Base-by-base conservation (phyloP, 2,113 vertebrate species). In the Henicopernis longicauda region DNA sequence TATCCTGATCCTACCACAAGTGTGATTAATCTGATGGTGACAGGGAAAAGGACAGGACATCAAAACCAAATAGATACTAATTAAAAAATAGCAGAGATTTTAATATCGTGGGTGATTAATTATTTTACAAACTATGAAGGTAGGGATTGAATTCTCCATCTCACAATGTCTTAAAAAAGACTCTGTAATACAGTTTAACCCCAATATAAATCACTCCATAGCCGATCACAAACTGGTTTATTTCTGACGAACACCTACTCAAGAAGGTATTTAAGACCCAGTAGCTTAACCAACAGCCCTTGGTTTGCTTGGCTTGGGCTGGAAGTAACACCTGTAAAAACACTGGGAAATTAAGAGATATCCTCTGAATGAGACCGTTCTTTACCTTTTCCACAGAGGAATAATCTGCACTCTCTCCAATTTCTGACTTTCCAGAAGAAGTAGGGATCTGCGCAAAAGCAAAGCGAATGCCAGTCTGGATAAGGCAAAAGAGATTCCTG, bases 341-440 rank as follows among this genome's bases (percentile, higher is more conserved):
- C n/a, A 62, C 20, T 49, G 25, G 40, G 70, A 86, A 92, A 83
- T 76, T 27, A 70, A 50, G 63, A 58, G 11, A 38, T 66, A 66
- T 38, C 26, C 71, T 73, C 74, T 62, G 45, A 80, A 70, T 16
- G 6, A 82, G 17, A 70, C 16, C 1, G 4, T 49, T 94, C 36
- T 90, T 93, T 70, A 79, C 62, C 76, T 88, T 94, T 87, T 94
- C 71, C 70, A 93, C 66, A 95, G 59, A 82, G 38, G 61, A 82
- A 94, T 69, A 93, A 84, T 89, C 73, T 95, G 70, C 34, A 79
- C 49, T 87, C 21, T 69, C 52, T 85, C n/a, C 76, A 86, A 6
- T 93, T 93, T 83, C 82, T 86, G 80, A 61, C 69, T 88, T 95
- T 88, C 90, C 93, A 90, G 79, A 92, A 74, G 91, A 84, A 95